Base-by-base conservation (phyloP, 2,888 invertebrate species). In the Lepeophtheirus nordmannii region DNA sequence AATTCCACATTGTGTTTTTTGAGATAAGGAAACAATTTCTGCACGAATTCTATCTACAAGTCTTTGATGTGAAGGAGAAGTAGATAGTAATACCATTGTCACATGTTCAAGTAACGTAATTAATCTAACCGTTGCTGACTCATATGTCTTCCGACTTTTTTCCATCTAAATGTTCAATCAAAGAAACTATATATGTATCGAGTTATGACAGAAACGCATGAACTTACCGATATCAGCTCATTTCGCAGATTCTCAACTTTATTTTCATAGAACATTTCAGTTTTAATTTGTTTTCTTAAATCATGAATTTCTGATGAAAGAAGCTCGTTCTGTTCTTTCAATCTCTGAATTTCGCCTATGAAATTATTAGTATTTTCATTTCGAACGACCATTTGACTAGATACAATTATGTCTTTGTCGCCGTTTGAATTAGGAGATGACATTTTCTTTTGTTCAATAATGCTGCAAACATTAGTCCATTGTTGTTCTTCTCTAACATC, bases 21-120 rank as follows among this genome's bases (percentile, higher is more conserved):
- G 10, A 10, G 46, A 46, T 17, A 38, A 17, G 17, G 17, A 1
- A 12, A 7, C n/a, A 41, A 63, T 14, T 38, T 63, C 30, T 12
- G 23, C 63, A 20, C 46, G 41, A n/a, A 53, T 63, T 17, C 46
- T 20, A 22, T 63, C 63, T n/a, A 63, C 20, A 10, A 63, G 63
- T 22, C 53, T 46, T 30, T 17, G n/a, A 17, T 63, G 63, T n/a
- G 17, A 17, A n/a, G 63, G 63, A 30, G 30, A 46, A 17, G 53
- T 56, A 22, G 63, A 40, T 14, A 30, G 46, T 12, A 63, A 53
- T 5, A 23, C 23, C 12, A 17, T n/a, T 22, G 63, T 53, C 12
- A 63, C 37, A n/a, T 63, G 56, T 1, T 63, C 63, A 12, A 63
- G 23, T 17, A 63, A 56, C 14, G 63, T n/a, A 17, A 63, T 53